phyloP scores from a whole-genome alignment of 1,140 invertebrate species.

The Brachionus plicatilis region DNA sequence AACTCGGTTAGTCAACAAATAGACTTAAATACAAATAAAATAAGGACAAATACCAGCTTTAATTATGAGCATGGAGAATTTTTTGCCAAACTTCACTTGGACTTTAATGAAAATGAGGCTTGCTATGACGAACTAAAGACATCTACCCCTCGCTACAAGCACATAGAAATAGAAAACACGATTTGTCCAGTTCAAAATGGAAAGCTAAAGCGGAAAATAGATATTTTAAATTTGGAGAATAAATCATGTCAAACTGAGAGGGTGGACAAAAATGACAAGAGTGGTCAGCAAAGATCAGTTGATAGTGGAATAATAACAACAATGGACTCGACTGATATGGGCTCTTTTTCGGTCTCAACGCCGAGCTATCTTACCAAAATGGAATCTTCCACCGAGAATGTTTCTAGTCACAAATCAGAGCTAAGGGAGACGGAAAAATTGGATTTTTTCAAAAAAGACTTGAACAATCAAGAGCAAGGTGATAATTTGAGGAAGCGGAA shows the following conservation, averaged over 20 bases:
- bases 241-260: not conserved
- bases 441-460: not conserved
- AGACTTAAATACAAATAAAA: slow-evolving; percentile 4
- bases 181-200: not conserved
- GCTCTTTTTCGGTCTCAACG: not conserved
- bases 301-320: not conserved
- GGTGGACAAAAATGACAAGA: not conserved
- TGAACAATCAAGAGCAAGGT: not conserved
- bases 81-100: slow-evolving; percentile 5
- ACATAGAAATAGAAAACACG: slow-evolving; percentile 30
- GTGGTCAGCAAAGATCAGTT: not conserved
- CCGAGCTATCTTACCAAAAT: not conserved
- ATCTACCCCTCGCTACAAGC: not conserved
- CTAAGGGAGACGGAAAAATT: not conserved
- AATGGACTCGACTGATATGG: not conserved
- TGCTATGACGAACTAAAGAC: not conserved
- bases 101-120: not conserved
- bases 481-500: not conserved
- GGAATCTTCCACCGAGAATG: not conserved
- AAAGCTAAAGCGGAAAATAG: not conserved
- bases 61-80: not conserved
- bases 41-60: not conserved
- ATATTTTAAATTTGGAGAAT: not conserved
- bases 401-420: slow-evolving; percentile 2
- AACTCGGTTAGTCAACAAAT: not conserved